phyloP scores from a whole-genome alignment of 2,888 invertebrate genomes.

The Mactromeris polynyma region DNA sequence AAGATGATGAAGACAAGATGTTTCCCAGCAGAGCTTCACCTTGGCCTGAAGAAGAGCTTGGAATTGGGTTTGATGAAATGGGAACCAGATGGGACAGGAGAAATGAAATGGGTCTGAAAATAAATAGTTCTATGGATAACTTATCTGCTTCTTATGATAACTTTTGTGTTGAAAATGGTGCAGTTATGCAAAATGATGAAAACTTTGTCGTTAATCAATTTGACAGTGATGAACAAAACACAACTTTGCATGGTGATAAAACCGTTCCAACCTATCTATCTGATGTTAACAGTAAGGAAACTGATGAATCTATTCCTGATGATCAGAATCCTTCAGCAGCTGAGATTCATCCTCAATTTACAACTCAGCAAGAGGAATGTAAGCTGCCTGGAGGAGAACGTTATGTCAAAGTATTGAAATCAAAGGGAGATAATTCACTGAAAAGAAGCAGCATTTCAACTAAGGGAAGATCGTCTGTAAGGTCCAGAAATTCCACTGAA shows the following conservation, averaged over 20 bases:
- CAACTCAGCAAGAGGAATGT: background rate
- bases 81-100: background rate
- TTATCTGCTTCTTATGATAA: too few species aligned
- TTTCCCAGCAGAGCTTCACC: conserved; percentile 33
- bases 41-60: conserved; percentile 25
- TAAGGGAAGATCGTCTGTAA: conserved; percentile 15
- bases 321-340: too few species aligned
- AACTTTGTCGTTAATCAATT: too few species aligned
- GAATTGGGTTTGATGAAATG: background rate
- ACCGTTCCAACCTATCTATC: too few species aligned
- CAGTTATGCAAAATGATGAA: too few species aligned
- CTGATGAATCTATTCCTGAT: too few species aligned
- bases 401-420: background rate
- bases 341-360: background rate
- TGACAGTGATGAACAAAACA: too few species aligned
- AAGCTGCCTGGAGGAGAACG: background rate
- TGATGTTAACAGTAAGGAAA: too few species aligned
- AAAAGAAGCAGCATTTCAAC: background rate
- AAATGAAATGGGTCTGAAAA: background rate
- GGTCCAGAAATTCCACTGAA: background rate
- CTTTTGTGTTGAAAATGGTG: too few species aligned
- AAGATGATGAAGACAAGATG: background rate
- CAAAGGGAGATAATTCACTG: background rate
- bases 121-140: background rate
- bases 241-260: too few species aligned